phyloP scores from a whole-genome alignment of 2,888 invertebrate species.

The Drosophila mayaguana region DNA sequence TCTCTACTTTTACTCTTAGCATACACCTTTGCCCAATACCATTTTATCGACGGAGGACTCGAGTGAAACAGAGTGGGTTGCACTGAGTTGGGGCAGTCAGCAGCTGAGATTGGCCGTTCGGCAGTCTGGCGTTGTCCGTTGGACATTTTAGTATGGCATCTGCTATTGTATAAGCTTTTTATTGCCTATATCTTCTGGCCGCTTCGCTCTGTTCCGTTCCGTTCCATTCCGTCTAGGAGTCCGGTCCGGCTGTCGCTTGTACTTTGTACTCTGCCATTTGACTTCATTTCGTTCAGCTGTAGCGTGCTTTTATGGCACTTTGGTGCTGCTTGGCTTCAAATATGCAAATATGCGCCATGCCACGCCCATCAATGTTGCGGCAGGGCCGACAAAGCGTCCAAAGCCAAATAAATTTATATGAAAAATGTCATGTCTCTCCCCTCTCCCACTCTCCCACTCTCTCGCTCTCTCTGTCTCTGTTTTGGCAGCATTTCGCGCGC shows the following conservation, averaged over 20 bases:
- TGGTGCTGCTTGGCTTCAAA: constrained; percentile 64
- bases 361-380: constrained; percentile 30
- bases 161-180: constrained; percentile 68
- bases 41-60: background rate
- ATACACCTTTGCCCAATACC: background rate
- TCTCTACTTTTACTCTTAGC: background rate
- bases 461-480: background rate
- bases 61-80: too few relatives aligned
- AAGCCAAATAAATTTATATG: constrained; percentile 72
- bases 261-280: constrained; percentile 51
- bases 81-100: background rate
- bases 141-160: constrained; percentile 41
- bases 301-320: constrained; percentile 67
- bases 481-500: constrained; percentile 34
- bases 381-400: constrained; percentile 35
- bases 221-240: too few relatives aligned
- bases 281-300: constrained; percentile 65
- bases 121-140: background rate
- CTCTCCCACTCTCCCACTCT: background rate
- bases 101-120: constrained; percentile 16
- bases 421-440: constrained; percentile 63
- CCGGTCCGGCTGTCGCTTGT: constrained; percentile 28
- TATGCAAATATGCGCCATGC: constrained; percentile 62
- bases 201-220: too few relatives aligned
- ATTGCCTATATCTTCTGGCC: constrained; percentile 60